Percentiles rank a stretch among this genome's conserved stretches.
Conservation (phyloP, 2,113 vertebrate species). For the Catagonus wagneri region DNA sequence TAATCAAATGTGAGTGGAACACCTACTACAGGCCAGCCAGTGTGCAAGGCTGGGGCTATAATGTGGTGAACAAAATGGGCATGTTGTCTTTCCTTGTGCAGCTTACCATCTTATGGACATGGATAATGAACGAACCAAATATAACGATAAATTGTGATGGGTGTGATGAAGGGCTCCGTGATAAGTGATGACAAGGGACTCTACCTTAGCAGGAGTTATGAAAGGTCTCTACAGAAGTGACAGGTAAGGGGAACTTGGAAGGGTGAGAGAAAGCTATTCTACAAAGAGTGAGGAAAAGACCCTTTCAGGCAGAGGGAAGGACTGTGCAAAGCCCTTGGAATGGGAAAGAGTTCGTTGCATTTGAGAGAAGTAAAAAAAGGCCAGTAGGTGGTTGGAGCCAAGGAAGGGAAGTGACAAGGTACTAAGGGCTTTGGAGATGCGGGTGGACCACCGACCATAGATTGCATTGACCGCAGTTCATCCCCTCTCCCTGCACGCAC, state of each 20-base stretch:
- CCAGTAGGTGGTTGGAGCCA: not conserved
- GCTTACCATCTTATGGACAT: not conserved
- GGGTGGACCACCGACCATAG: rapidly evolving
- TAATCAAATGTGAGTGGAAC: not conserved
- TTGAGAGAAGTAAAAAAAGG: not conserved
- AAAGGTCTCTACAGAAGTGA: not conserved
- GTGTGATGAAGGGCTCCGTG: not conserved
- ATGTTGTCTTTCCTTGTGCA: not conserved
- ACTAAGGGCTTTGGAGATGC: not conserved
- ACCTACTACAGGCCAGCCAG: not conserved
- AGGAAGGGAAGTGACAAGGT: not conserved
- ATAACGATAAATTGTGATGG: not conserved
- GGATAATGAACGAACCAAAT: not conserved
- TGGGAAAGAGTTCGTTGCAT: not conserved
- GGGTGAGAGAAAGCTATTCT: not conserved
- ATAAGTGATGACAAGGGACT: not conserved
- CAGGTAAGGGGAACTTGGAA: not conserved
- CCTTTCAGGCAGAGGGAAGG: not conserved
- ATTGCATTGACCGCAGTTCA: not conserved
- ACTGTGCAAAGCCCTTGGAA: not conserved
- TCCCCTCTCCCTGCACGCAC: not conserved
- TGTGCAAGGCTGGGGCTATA: not conserved
- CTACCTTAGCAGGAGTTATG: not conserved
- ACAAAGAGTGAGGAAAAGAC: not conserved
- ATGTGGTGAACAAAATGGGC: not conserved